These are phyloP conservation scores for Leptogaster cylindrica DNA, from an alignment of 2,888 invertebrate species.

Conservation along the genomic window DNA sequence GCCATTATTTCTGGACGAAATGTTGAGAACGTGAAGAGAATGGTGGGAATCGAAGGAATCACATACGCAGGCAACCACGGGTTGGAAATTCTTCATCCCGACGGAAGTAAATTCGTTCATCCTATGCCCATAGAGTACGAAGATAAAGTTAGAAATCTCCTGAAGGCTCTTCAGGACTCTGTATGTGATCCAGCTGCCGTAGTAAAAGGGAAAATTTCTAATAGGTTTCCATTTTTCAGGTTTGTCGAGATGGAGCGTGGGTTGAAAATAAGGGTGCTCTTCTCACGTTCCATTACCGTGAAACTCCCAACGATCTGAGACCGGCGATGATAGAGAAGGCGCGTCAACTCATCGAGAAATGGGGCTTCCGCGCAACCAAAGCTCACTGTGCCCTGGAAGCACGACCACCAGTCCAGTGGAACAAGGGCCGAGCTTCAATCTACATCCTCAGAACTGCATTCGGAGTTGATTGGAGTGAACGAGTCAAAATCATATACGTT, in stretches of 20 bases:
- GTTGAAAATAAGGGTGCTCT: slow-evolving; percentile 89
- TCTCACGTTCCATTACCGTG: slow-evolving; percentile 86
- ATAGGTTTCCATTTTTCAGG: slow-evolving; percentile 60
- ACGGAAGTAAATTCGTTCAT: slow-evolving; percentile 88
- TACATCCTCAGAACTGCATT: slow-evolving; percentile 89
- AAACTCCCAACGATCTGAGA: slow-evolving; percentile 75
- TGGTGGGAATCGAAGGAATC: slow-evolving; percentile 90
- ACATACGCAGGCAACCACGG: slow-evolving; percentile 92
- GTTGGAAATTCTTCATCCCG: slow-evolving; percentile 85
- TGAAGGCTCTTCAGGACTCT: slow-evolving; percentile 82
- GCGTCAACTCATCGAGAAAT: slow-evolving; percentile 72
- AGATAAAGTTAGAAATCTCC: slow-evolving; percentile 76
- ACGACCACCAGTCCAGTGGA: slow-evolving; percentile 89
- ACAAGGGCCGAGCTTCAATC: slow-evolving; percentile 87
- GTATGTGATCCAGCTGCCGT: slow-evolving; percentile 63
- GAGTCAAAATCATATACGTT: slow-evolving; percentile 87
- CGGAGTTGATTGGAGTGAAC: slow-evolving; percentile 89
- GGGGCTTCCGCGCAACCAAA: slow-evolving; percentile 79
- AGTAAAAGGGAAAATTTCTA: slow-evolving; percentile 29
- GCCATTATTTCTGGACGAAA: slow-evolving; percentile 86
- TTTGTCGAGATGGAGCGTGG: slow-evolving; percentile 88
- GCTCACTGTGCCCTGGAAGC: slow-evolving; percentile 91
- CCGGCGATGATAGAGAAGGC: slow-evolving; percentile 75
- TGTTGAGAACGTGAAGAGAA: slow-evolving; percentile 85
- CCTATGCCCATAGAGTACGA: slow-evolving; percentile 88